These are phyloP conservation scores for Brenthis hecate DNA, from an alignment of 2,888 invertebrate genomes.

Conservation along the genomic window DNA sequence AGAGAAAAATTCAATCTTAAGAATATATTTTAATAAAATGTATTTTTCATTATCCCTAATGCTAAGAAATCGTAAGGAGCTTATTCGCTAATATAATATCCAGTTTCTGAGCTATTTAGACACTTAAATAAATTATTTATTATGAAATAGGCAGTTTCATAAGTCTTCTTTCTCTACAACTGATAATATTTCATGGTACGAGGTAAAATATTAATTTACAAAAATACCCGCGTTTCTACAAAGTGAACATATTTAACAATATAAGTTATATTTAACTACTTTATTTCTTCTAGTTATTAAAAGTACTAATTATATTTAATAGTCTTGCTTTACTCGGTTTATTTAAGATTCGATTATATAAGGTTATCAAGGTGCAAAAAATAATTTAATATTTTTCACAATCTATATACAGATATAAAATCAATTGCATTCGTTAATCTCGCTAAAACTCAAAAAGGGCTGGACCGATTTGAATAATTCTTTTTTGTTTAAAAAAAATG, in stretches of 20 bases:
- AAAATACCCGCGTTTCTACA: conserved; percentile 32
- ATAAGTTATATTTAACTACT: neutral
- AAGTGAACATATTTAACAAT: conserved; percentile 12
- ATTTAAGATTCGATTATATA: too few species aligned
- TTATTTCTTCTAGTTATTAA: neutral
- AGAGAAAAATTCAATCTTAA: conserved; percentile 21
- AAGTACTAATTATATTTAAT: too few species aligned
- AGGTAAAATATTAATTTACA: conserved; percentile 60
- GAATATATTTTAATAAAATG: conserved; percentile 26
- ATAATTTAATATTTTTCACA: too few species aligned
- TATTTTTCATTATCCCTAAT: conserved; percentile 32
- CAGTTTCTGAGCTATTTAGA: conserved; percentile 54
- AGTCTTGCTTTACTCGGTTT: too few species aligned
- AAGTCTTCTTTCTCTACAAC: conserved; percentile 69
- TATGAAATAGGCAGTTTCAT: conserved; percentile 56
- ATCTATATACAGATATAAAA: too few species aligned
- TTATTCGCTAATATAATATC: conserved; percentile 55
- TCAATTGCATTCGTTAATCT: too few species aligned
- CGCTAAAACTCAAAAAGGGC: too few species aligned
- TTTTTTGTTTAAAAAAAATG: too few species aligned
- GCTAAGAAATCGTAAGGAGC: conserved; percentile 37
- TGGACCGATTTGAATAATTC: too few species aligned
- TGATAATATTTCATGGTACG: conserved; percentile 64
- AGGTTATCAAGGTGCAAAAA: too few species aligned
- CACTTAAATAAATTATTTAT: conserved; percentile 53